Conservation (phyloP, 1,140 invertebrate species). For the Drosophila busckii region DNA sequence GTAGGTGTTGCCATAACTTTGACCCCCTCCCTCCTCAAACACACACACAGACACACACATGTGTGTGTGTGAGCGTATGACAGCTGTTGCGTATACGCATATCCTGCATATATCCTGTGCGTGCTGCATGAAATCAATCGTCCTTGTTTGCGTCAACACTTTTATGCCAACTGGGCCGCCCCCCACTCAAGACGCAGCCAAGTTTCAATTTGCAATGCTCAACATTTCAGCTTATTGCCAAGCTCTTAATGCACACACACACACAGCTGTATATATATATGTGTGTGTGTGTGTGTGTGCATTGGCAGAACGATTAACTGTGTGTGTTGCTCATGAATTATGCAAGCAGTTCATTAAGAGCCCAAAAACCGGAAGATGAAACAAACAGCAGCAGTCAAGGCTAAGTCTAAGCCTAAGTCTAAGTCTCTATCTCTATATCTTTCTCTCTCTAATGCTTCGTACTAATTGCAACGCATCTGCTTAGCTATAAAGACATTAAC, state of each 20-base stretch:
- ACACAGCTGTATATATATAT: neutral
- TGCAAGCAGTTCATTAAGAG: constrained; percentile 36
- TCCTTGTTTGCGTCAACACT: neutral
- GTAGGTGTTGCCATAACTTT: constrained; percentile 23
- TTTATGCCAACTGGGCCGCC: too few species aligned
- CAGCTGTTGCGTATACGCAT: constrained; percentile 28
- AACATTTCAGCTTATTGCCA: too few species aligned
- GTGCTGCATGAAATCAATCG: constrained; percentile 24
- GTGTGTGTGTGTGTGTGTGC: neutral
- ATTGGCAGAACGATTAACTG: too few species aligned
- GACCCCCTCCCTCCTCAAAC: too few species aligned
- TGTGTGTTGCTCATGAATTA: constrained; percentile 30
- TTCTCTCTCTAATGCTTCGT: constrained; percentile 29
- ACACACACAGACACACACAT: too few species aligned
- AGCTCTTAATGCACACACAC: too few species aligned
- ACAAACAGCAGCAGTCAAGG: neutral
- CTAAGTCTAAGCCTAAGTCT: neutral
- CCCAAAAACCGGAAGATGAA: constrained; percentile 11
- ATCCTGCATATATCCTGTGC: constrained; percentile 9
- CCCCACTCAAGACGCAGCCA: too few species aligned
- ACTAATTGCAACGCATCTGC: constrained; percentile 63
- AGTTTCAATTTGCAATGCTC: too few species aligned
- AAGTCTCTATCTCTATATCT: neutral
- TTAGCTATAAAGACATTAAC: constrained; percentile 46
- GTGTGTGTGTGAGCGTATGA: constrained; percentile 2